Evolutionary conservation across 2,113 vertebrate genomes (phyloP), one percentile per base, ranked within the genome.

Genomic region (Corvus cornix): DNA sequence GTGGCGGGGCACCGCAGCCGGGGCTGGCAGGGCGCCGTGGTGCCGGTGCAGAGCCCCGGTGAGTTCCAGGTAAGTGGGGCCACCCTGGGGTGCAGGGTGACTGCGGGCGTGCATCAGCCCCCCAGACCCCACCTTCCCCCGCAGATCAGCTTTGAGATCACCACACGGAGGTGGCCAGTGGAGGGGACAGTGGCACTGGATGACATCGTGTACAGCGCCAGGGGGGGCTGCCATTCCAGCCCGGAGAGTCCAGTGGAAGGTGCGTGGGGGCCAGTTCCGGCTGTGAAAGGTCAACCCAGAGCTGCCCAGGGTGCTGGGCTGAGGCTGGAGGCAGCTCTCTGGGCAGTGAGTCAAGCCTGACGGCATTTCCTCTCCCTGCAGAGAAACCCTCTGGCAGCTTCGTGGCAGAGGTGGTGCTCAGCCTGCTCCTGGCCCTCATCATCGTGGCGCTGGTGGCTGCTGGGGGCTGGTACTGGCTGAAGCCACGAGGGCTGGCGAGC

Each of bases 61-160:
- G 97, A 97, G 70, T 98, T 98, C 92, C 98, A 98, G 98, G 98
- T 98, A 67, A 93, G 79, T 0, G 4, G n/a, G 44, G 49, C 6
- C 1, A 2, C 31, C 6, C 28, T 2, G 72, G 33, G 24, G 8
- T 22, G 30, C 52, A 8, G 39, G 31, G 46, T 53, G 26, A n/a
- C 35, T 37, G 22, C 1, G 0, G 18, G n/a, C 3, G 3, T 27
- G 52, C 39, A 33, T 21, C 66, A 63, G 12, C 19, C 3, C 22
- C 15, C 8, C 9, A 17, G 8, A 14, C 4, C 10, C 4, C 35
- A 11, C 24, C 33, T 67, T 27, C 12, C 26, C 31, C 20, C 1
- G 0, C 84, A 98, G 98, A 91, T 98, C 3, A 43, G 97, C 84
- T 98, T 98, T 85, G 97, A 98, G 89, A 89, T 97, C 66, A 93